A percentile compares a stretch with the other conserved stretches of the same genome.
Evolutionary conservation across 2,797 vertebrate species (phyloP).

Genomic region (Calcarius lapponicus): DNA sequence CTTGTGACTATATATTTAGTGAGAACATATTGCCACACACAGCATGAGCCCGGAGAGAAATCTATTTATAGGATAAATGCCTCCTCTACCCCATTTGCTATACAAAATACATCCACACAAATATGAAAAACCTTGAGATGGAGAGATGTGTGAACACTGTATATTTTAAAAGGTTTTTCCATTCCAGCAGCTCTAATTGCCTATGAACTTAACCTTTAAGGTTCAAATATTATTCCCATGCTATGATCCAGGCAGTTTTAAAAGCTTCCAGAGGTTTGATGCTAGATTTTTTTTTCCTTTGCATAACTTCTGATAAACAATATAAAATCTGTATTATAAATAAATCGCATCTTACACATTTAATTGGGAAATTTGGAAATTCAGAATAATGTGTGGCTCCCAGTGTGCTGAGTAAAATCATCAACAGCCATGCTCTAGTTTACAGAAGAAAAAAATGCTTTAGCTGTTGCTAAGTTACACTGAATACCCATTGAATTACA

Average conservation of each 20-base stretch:
- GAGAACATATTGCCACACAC: not conserved
- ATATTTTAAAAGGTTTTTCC: constrained; percentile 15
- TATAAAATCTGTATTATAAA: constrained; percentile 46
- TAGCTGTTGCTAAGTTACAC: constrained; percentile 71
- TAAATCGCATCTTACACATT: constrained; percentile 47
- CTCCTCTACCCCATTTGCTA: not conserved
- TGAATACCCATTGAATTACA: constrained; percentile 57
- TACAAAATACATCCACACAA: not conserved
- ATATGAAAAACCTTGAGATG: not conserved
- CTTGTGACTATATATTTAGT: not conserved
- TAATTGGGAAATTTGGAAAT: constrained; percentile 65
- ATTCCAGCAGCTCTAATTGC: not conserved
- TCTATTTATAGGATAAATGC: constrained; percentile 8
- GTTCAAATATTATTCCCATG: not conserved
- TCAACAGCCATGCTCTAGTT: constrained; percentile 33
- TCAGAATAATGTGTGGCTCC: constrained; percentile 55
- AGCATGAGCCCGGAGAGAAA: not conserved
- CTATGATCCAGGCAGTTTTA: not conserved
- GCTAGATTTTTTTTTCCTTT: not conserved
- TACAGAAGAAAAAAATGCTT: constrained; percentile 53
- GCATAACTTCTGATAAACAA: constrained; percentile 33
- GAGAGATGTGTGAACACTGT: not conserved
- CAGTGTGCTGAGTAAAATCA: constrained; percentile 51
- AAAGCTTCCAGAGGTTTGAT: constrained; percentile 13
- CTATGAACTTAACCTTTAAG: not conserved